Base-by-base conservation (phyloP, 30 jellyfish, hydroid and myxozoan species). In the Haliclystus octoradiatus region DNA sequence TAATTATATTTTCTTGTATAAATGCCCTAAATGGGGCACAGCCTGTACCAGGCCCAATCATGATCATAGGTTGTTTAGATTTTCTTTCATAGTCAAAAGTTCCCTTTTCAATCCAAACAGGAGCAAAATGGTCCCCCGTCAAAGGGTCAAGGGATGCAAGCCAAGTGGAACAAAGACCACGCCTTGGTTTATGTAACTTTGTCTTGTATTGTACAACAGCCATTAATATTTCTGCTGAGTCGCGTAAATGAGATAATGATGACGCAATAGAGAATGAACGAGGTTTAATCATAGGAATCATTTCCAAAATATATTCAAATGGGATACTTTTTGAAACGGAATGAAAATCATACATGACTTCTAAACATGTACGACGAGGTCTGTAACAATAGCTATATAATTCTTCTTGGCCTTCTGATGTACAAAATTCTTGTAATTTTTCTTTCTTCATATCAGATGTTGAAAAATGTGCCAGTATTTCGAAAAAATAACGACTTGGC, bases 21-120 rank as follows among this genome's bases (percentile, higher is more conserved):
- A 88, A 81, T 22, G 99, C 71, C 47, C 94, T 74, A 61, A 90
- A 82, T 2, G 99, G 95, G 15, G 99, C 99, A 33, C 81, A 83
- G 26, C 99, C 99, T 4, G 99, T 90, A 90, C 98, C 98, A 72
- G 98, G 98, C 1, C 98, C 98, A 22, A 90, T 86, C 98, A 90
- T 90, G 33, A 90, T 84, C 26, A 90, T 62, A 14, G 98, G 98
- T 12, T 69, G 26, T 12, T 50, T 50, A n/a, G 69, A 67, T 52
- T 66, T 67, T 60, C 77, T 90, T 49, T 94, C 95, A 32, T 79
- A 74, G 0, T 74, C 50, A 0, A 90, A 60, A 2, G 95, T 80
- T 2, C 98, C 98, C 31, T 61, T 72, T 14, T 79, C 63, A 7
- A 90, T 73, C 98, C 98, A 90, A 0, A 76, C 26, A 31, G 81